Evolutionary conservation across 2,888 invertebrate genomes (phyloP), one percentile per base, ranked within the genome.

Genomic region (Drosophila differens): DNA sequence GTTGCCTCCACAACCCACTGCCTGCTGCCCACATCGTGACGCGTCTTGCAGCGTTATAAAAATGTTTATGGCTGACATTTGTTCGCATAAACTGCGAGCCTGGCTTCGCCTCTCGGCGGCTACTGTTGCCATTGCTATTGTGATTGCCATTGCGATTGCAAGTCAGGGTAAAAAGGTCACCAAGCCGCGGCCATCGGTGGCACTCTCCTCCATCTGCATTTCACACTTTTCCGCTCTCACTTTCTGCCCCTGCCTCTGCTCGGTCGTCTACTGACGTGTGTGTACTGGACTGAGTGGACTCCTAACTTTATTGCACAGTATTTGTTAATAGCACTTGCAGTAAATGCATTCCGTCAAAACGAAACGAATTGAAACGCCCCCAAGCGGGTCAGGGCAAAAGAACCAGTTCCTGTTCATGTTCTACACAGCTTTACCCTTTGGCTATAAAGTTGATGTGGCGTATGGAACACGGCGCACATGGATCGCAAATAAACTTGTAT

Each of bases 291-390:
- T 28, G 51, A 61, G 39, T 37, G 25, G 58, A 39, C 35, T 62
- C 37, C 53, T 68, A 73, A 70, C 62, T 83, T 83, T 76, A 74
- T 76, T 47, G 74, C 74, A 53, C 69, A 64, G 68, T 81, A 77
- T 83, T 83, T 70, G 83, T 83, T 83, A 83, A 83, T 81, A 83
- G 66, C 80, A 82, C 76, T 82, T 80, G 83, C 83, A 79, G 75
- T 80, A 64, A 80, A 68, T 80, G 83, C 80, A 81, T 76, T 82
- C 64, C 72, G 32, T 41, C 44, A 44, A 54, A 16, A 53, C 39
- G 37, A 37, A 37, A 39, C 54, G 54, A 25, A 28, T 28, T 25
- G 57, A 28, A 30, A 41, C 22, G 41, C 32, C 41, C 41, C 41
- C 58, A 58, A 41, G 58, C 12, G 30, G 30, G 58, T 58, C 58